phyloP scores from a whole-genome alignment of 2,797 vertebrate species.

The Siniperca obscura region DNA sequence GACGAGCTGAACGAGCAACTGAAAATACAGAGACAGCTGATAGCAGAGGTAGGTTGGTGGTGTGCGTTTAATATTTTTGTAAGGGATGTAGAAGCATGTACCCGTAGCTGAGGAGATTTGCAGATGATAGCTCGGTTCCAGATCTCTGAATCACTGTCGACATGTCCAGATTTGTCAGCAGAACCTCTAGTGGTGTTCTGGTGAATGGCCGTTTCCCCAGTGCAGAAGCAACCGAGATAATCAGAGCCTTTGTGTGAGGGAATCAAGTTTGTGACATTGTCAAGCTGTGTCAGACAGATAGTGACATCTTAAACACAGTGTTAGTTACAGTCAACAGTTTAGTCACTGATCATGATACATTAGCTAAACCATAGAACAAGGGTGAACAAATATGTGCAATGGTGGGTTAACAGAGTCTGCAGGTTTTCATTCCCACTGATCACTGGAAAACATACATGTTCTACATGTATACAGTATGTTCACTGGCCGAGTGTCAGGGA shows the following conservation, averaged over 20 bases:
- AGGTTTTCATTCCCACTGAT: background rate
- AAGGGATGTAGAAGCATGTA: background rate
- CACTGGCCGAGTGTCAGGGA: no score
- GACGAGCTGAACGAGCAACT: constrained; percentile 92
- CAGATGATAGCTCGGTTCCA: background rate
- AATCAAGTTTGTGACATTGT: background rate
- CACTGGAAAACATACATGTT: background rate
- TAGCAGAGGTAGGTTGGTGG: constrained; percentile 82
- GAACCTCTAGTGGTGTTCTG: background rate
- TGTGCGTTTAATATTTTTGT: background rate
- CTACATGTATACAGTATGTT: no score
- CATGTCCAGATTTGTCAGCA: background rate
- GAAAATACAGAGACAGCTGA: constrained; percentile 92
- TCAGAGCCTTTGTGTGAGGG: background rate
- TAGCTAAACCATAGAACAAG: background rate
- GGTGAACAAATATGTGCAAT: background rate
- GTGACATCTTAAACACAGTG: background rate
- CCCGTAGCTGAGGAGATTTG: background rate
- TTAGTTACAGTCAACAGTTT: background rate
- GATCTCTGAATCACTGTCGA: background rate
- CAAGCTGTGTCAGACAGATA: background rate
- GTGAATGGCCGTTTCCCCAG: background rate
- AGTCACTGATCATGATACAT: background rate
- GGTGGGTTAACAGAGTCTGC: background rate
- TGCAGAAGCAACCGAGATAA: background rate